Percentiles rank a stretch among this genome's conserved stretches.
phyloP scores from a whole-genome alignment of 2,888 invertebrate genomes.

The Caenorhabditis japonica region DNA sequence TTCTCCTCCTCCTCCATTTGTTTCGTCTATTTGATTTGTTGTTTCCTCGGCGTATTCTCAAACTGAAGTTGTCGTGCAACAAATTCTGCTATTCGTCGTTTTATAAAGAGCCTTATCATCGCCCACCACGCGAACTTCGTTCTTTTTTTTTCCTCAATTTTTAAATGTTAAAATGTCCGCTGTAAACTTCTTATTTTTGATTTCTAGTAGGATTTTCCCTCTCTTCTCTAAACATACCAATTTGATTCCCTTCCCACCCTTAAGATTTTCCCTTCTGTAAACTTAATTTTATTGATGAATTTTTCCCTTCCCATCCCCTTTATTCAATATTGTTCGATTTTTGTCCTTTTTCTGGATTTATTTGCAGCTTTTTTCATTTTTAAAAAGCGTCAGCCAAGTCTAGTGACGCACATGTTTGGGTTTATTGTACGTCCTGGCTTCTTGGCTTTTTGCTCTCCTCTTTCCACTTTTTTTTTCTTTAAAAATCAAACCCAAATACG shows the following conservation, averaged over 20 bases:
- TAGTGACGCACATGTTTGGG: slow-evolving; percentile 15
- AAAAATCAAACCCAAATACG: too few species aligned
- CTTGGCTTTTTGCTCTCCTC: not conserved
- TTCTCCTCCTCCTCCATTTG: slow-evolving; percentile 3
- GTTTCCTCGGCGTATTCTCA: not conserved
- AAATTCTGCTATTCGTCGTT: not conserved
- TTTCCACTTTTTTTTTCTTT: not conserved
- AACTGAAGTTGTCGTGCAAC: not conserved
- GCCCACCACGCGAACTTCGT: not conserved
- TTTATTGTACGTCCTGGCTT: slow-evolving; percentile 13
- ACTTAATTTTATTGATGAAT: slow-evolving; percentile 16
- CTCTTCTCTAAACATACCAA: slow-evolving; percentile 10
- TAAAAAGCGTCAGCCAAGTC: slow-evolving; percentile 3
- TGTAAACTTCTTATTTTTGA: too few species aligned
- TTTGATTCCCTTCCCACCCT: not conserved
- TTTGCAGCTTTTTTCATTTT: not conserved
- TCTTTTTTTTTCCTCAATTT: not conserved
- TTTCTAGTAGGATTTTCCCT: slow-evolving; percentile 14
- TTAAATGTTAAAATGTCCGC: too few species aligned
- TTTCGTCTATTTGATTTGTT: not conserved
- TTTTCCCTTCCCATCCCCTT: not conserved
- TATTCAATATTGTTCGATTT: not conserved
- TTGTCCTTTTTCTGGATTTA: not conserved
- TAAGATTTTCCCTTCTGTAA: not conserved
- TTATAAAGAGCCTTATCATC: slow-evolving; percentile 15